These are phyloP conservation scores for Pseudomugil tenellus DNA, from an alignment of 2,797 vertebrate genomes.

Conservation along the genomic window DNA sequence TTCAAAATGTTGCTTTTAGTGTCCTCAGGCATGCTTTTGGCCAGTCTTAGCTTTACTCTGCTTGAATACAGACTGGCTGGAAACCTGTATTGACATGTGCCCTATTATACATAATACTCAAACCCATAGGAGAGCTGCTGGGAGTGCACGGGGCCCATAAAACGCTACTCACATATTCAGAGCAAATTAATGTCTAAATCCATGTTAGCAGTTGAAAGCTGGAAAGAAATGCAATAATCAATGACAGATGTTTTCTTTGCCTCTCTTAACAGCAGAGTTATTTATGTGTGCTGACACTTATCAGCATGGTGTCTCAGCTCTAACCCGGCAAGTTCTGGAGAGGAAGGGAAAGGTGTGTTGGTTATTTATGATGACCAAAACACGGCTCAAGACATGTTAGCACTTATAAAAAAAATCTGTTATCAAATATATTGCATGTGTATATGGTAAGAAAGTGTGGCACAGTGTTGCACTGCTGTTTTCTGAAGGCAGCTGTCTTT, in stretches of 20 bases:
- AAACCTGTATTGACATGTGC: slow-evolving; percentile 54
- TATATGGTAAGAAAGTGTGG: slow-evolving; percentile 3
- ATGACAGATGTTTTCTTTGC: slow-evolving; percentile 41
- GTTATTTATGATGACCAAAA: slow-evolving; percentile 31
- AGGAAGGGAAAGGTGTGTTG: slow-evolving; percentile 9
- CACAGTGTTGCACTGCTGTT: slow-evolving; percentile 23
- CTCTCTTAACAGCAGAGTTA: slow-evolving; percentile 36
- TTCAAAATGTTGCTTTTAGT: slow-evolving; percentile 16
- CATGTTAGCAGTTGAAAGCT: slow-evolving; percentile 58
- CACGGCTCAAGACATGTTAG: slow-evolving; percentile 7
- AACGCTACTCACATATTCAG: slow-evolving; percentile 56
- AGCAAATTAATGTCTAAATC: slow-evolving; percentile 67
- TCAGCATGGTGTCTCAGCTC: slow-evolving; percentile 30
- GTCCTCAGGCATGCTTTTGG: slow-evolving; percentile 33
- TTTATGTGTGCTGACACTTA: slow-evolving; percentile 37
- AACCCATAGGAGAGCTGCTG: slow-evolving; percentile 40
- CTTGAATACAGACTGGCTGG: slow-evolving; percentile 36
- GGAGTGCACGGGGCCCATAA: slow-evolving; percentile 41
- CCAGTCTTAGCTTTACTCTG: slow-evolving; percentile 21
- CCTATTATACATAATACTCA: slow-evolving; percentile 59
- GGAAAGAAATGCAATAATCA: slow-evolving; percentile 51
- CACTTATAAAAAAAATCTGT: background rate
- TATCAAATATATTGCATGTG: background rate
- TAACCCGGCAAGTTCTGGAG: slow-evolving; percentile 19
- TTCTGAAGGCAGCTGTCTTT: slow-evolving; percentile 35